Conservation (phyloP, 2,113 vertebrate genomes). For the Psilopogon haemacephalus region DNA sequence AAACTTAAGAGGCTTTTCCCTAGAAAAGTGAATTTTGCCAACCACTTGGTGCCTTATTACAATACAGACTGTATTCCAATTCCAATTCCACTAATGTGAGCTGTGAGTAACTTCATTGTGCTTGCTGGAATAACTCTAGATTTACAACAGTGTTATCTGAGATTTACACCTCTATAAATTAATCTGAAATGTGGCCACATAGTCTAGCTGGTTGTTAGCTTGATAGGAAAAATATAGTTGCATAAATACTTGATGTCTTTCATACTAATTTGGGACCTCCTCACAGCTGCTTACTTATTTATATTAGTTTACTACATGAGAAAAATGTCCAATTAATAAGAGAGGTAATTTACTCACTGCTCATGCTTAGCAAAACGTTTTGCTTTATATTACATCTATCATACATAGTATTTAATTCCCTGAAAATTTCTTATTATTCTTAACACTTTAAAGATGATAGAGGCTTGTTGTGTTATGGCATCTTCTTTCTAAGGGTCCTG, state of each 20-base stretch:
- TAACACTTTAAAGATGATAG: background rate
- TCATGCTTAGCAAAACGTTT: background rate
- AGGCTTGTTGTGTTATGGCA: background rate
- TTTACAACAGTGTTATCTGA: conserved; percentile 51
- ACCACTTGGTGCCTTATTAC: conserved; percentile 22
- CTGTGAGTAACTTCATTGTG: conserved; percentile 55
- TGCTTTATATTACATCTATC: background rate
- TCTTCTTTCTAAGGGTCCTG: background rate
- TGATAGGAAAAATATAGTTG: conserved; percentile 29
- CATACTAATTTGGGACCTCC: conserved; percentile 12
- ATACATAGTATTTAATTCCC: background rate
- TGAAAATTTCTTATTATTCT: background rate
- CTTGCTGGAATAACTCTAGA: conserved; percentile 10
- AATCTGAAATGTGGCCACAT: background rate
- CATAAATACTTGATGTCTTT: conserved; percentile 17
- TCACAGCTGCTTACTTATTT: conserved; percentile 9
- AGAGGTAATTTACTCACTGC: background rate
- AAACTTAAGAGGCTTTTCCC: conserved; percentile 27
- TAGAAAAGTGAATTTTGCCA: background rate
- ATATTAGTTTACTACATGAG: background rate
- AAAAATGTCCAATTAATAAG: background rate
- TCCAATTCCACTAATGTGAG: conserved; percentile 9
- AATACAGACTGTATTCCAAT: background rate
- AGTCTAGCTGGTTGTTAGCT: conserved; percentile 18
- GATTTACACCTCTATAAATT: conserved; percentile 52